Evolutionary conservation across 2,797 vertebrate genomes (phyloP).

Genomic region (Diglossa cyanea): DNA sequence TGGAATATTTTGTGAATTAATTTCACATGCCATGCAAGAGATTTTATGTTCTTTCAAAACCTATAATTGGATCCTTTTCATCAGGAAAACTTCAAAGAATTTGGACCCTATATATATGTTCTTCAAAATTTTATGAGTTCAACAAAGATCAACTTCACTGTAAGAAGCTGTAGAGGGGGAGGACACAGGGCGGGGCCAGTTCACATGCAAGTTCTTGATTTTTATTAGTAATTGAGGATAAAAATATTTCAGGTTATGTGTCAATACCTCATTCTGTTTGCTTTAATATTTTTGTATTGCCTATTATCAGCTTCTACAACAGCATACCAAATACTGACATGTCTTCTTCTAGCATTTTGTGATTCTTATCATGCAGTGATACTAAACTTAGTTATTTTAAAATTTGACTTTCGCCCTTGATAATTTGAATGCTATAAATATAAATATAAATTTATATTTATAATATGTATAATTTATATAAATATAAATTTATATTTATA

Average conservation of each 20-base stretch:
- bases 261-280: not conserved
- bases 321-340: not conserved
- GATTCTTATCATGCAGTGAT: not conserved
- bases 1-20: not conserved
- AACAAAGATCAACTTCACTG: not conserved
- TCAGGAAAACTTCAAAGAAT: not conserved
- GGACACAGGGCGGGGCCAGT: not conserved
- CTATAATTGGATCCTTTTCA: not conserved
- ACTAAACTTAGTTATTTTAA: not conserved
- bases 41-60: not conserved
- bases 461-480: no score
- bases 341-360: not conserved
- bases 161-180: not conserved
- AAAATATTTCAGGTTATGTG: not conserved
- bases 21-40: not conserved
- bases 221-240: not conserved
- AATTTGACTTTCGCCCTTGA: not conserved
- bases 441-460: no score
- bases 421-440: not conserved
- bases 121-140: not conserved
- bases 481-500: no score
- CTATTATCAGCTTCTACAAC: not conserved
- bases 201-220: not conserved
- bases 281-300: not conserved
- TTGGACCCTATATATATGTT: not conserved